phyloP scores from a whole-genome alignment of 2,888 invertebrate genomes.

The Lamellibrachia columna region DNA sequence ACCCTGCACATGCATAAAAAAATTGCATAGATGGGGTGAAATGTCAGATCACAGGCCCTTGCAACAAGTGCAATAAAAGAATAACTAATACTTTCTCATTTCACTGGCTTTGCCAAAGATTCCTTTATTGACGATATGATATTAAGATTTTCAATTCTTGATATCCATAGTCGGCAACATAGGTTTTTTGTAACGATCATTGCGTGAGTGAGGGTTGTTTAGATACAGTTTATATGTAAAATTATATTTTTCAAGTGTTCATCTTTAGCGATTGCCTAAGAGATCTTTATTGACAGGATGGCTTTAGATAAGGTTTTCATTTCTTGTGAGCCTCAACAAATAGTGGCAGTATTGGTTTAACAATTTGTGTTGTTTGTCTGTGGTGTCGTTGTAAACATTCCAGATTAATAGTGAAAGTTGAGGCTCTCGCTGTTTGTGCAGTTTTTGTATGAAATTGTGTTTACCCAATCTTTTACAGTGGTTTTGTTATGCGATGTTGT shows the following conservation, averaged over 20 bases:
- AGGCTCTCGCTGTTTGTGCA: not conserved
- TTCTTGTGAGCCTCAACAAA: not conserved
- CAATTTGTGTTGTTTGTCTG: not conserved
- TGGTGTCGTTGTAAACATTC: not conserved
- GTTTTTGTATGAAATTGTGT: not conserved
- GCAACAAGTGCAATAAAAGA: not conserved
- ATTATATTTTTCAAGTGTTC: not conserved
- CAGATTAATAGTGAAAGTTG: not conserved
- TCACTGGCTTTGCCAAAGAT: not conserved
- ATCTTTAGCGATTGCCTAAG: not conserved
- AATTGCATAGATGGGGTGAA: too few relatives aligned
- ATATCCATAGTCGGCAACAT: not conserved
- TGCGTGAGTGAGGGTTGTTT: not conserved
- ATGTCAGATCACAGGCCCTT: not conserved
- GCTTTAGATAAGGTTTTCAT: not conserved
- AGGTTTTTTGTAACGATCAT: not conserved
- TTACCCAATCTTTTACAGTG: not conserved
- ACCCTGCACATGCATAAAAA: too few relatives aligned
- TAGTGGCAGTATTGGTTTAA: not conserved
- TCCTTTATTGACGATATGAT: not conserved
- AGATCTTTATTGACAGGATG: not conserved
- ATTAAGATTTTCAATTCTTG: not conserved
- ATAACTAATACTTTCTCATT: not conserved
- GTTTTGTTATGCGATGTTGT: not conserved
- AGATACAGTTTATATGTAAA: not conserved